Evolutionary conservation across 2,797 vertebrate species (phyloP).

Genomic region (Semaprochilodus insignis): DNA sequence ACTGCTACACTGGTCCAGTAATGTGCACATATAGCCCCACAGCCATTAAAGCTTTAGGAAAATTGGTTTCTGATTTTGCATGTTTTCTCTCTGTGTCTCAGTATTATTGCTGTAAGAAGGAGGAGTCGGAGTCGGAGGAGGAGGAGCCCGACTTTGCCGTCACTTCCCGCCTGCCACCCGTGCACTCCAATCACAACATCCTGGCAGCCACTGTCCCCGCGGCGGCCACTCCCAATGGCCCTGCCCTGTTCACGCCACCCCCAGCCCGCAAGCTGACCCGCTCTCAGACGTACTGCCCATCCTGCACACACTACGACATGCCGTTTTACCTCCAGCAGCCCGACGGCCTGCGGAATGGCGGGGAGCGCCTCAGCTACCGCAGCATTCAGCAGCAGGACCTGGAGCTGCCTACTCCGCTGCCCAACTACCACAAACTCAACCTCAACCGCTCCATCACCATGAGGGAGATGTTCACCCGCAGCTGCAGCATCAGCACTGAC

Average conservation of each 20-base stretch:
- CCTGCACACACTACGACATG: conserved; percentile 88
- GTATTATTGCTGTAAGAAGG: conserved; percentile 99
- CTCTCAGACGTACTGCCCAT: conserved; percentile 86
- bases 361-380: conserved; percentile 86
- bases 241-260: conserved; percentile 86
- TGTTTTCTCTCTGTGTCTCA: conserved; percentile 59
- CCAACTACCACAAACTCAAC: conserved; percentile 88
- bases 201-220: conserved; percentile 88
- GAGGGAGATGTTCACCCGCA: conserved; percentile 94
- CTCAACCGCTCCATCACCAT: conserved; percentile 92
- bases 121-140: conserved; percentile 95
- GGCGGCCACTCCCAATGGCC: conserved; percentile 87
- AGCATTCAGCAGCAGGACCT: conserved; percentile 89
- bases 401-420: conserved; percentile 79
- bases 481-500: conserved; percentile 96
- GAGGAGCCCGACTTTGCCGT: conserved; percentile 97
- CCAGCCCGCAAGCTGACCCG: conserved; percentile 83
- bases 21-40: background rate
- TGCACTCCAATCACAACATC: conserved; percentile 92
- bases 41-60: background rate
- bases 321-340: conserved; percentile 96
- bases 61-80: background rate
- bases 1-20: background rate
- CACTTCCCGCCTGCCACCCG: conserved; percentile 89
- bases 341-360: conserved; percentile 89